These are phyloP conservation scores for Drosophila trichaetosa DNA, from an alignment of 2,888 invertebrate species.

Conservation along the genomic window DNA sequence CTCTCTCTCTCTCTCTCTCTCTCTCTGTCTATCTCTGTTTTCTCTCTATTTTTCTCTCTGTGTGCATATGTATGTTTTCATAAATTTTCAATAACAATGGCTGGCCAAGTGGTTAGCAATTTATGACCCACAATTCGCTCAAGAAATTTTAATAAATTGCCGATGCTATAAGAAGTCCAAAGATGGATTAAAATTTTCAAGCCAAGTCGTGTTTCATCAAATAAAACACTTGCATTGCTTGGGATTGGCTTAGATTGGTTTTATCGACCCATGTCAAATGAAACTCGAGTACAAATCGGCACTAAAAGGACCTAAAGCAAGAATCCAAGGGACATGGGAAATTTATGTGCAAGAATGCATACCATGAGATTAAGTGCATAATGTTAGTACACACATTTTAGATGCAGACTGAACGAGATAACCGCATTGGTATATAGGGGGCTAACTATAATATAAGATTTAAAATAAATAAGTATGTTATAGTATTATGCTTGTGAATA, in stretches of 20 bases:
- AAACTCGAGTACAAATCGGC: neutral
- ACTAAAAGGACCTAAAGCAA: neutral
- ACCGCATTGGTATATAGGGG: neutral
- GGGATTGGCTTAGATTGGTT: neutral
- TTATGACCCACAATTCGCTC: constrained; percentile 51
- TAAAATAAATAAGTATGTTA: neutral
- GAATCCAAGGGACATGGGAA: neutral
- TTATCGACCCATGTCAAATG: neutral
- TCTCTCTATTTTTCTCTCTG: neutral
- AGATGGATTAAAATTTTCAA: constrained; percentile 1
- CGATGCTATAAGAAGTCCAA: constrained; percentile 18
- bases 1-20: constrained; percentile 9
- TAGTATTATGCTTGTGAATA: neutral
- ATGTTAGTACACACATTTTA: neutral
- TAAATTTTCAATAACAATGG: constrained; percentile 66
- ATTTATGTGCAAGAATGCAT: neutral
- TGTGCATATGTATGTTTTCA: constrained; percentile 41
- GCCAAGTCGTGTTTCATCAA: neutral
- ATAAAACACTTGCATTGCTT: neutral
- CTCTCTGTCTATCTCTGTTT: neutral
- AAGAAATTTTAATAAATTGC: constrained; percentile 61
- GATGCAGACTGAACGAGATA: neutral
- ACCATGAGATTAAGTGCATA: neutral
- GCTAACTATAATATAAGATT: neutral
- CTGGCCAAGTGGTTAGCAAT: constrained; percentile 43